These are phyloP conservation scores for Paramacrobiotus metropolitanus DNA, from an alignment of 1,140 invertebrate genomes.

Conservation along the genomic window DNA sequence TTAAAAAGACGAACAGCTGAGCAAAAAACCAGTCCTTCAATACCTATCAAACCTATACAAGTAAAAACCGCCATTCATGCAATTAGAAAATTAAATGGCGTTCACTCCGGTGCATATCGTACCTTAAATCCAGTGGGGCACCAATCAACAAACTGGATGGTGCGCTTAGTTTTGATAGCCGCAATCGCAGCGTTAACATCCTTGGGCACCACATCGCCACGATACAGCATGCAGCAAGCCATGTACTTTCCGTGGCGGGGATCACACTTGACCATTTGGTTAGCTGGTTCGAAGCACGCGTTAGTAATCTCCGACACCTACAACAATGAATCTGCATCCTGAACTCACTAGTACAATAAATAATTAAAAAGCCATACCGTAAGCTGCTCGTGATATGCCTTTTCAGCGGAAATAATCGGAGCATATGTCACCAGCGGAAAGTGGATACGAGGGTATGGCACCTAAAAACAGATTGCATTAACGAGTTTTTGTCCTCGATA, in stretches of 20 bases:
- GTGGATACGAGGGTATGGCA: slow-evolving; percentile 25
- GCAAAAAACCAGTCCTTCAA: slow-evolving; percentile 15
- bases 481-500: neutral
- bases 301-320: slow-evolving; percentile 57
- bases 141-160: slow-evolving; percentile 72
- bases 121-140: slow-evolving; percentile 60
- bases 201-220: slow-evolving; percentile 48
- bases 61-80: slow-evolving; percentile 11
- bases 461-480: neutral
- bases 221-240: slow-evolving; percentile 58
- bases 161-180: slow-evolving; percentile 54
- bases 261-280: slow-evolving; percentile 82
- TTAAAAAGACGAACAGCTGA: slow-evolving; percentile 18
- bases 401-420: slow-evolving; percentile 57
- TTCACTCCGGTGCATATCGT: neutral
- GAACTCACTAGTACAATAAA: no score
- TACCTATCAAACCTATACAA: slow-evolving; percentile 17
- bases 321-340: slow-evolving; percentile 13
- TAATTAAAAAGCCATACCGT: slow-evolving; percentile 22
- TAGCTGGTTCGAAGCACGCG: slow-evolving; percentile 63
- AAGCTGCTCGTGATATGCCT: slow-evolving; percentile 58
- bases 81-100: neutral
- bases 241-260: slow-evolving; percentile 69
- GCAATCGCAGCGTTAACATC: slow-evolving; percentile 61
- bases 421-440: slow-evolving; percentile 54